Percentiles rank a stretch among this genome's conserved stretches.
These are phyloP conservation scores for Pseudobourletiella spinata DNA, from an alignment of 1,140 invertebrate genomes.

Conservation along the genomic window DNA sequence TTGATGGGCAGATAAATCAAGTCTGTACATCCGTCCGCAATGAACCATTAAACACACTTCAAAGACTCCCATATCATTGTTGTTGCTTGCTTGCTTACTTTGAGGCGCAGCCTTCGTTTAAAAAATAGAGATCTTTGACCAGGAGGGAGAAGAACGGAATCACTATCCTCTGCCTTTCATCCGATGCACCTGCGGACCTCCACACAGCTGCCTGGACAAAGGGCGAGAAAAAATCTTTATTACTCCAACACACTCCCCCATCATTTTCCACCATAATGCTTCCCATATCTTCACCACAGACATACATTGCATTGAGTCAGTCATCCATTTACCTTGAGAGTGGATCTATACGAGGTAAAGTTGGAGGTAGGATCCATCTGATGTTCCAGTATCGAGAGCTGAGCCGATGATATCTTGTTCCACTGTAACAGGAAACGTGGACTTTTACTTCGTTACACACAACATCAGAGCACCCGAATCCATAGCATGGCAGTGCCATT, in stretches of 20 bases:
- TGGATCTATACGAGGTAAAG: constrained; percentile 78
- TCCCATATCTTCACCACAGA: no score
- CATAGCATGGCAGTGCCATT: no score
- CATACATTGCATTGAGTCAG: no score
- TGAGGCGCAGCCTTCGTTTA: constrained; percentile 79
- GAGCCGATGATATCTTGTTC: constrained; percentile 73
- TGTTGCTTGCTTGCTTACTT: no score
- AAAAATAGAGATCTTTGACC: constrained; percentile 84
- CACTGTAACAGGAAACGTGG: constrained; percentile 56
- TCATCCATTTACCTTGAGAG: constrained; percentile 53
- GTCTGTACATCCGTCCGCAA: no score
- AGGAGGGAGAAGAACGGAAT: constrained; percentile 85
- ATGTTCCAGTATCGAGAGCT: constrained; percentile 79
- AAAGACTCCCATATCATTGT: no score
- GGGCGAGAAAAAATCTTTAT: no score
- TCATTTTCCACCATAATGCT: no score
- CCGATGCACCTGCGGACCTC: constrained; percentile 72
- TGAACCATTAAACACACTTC: no score
- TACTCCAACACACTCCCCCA: no score
- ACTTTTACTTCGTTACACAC: no score
- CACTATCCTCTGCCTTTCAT: constrained; percentile 73
- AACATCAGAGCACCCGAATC: not conserved
- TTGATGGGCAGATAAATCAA: no score
- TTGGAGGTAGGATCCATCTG: constrained; percentile 87
- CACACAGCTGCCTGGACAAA: constrained; percentile 79